Percentiles rank a stretch among this genome's conserved stretches.
These are phyloP conservation scores for Agrotis segetum DNA, from an alignment of 2,888 invertebrate genomes.

Conservation along the genomic window DNA sequence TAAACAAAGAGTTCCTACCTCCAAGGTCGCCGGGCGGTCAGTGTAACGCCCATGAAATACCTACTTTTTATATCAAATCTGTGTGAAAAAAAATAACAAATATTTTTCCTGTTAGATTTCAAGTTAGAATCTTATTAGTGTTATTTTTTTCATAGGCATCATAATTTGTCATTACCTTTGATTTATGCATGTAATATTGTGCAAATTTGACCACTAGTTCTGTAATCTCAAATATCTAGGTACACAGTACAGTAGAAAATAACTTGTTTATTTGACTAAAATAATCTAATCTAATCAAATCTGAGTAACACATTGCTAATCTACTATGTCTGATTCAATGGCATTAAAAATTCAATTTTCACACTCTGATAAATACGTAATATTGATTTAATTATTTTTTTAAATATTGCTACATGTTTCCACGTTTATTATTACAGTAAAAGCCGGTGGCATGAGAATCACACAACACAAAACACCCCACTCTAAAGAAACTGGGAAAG, in stretches of 20 bases:
- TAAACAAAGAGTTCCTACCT: constrained; percentile 72
- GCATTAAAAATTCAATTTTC: not conserved
- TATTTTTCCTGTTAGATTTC: not conserved
- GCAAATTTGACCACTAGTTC: not conserved
- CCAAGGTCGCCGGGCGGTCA: constrained; percentile 72
- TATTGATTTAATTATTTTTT: not conserved
- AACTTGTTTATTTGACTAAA: not conserved
- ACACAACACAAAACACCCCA: constrained; percentile 96
- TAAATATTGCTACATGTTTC: not conserved
- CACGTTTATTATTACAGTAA: constrained; percentile 91
- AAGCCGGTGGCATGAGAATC: constrained; percentile 98
- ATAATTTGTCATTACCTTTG: too few relatives aligned
- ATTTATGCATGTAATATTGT: too few relatives aligned
- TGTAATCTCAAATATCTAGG: not conserved
- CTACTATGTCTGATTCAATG: not conserved
- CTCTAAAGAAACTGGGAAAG: constrained; percentile 91
- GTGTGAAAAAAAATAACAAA: not conserved
- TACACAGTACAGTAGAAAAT: not conserved
- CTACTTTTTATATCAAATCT: not conserved
- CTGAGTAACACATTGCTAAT: not conserved
- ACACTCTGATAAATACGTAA: not conserved
- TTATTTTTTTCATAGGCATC: not conserved
- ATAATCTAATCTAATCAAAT: not conserved
- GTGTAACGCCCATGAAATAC: not conserved
- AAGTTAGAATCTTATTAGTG: not conserved